These are phyloP conservation scores for Decapterus maruadsi DNA, from an alignment of 2,797 vertebrate genomes.

Conservation along the genomic window DNA sequence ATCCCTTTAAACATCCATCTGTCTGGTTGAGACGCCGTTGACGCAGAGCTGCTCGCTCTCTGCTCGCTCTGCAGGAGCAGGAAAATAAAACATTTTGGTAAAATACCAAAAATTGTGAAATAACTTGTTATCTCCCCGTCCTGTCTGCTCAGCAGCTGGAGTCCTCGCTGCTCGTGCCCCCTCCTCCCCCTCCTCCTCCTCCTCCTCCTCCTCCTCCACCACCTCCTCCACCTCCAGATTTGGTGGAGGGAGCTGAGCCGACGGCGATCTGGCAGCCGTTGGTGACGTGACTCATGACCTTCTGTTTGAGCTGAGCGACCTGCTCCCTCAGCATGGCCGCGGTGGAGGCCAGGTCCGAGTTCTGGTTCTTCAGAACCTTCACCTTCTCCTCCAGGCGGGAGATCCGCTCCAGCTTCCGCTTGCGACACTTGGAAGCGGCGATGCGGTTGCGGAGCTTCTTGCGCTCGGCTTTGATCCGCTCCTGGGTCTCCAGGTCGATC, in stretches of 20 bases:
- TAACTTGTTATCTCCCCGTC: neutral
- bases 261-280: conserved; percentile 90
- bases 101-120: conserved; percentile 23
- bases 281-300: conserved; percentile 91
- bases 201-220: conserved; percentile 48
- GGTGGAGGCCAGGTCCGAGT: conserved; percentile 90
- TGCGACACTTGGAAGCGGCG: conserved; percentile 92
- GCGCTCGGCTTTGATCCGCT: conserved; percentile 91
- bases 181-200: conserved; percentile 47
- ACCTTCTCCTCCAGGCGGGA: conserved; percentile 92
- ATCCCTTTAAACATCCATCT: conserved; percentile 17
- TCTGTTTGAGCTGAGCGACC: conserved; percentile 91
- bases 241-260: conserved; percentile 58
- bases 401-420: conserved; percentile 91
- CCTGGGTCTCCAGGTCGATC: conserved; percentile 90
- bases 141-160: conserved; percentile 80
- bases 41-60: neutral
- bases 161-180: conserved; percentile 68
- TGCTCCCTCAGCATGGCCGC: conserved; percentile 90
- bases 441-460: conserved; percentile 93
- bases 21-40: conserved; percentile 5
- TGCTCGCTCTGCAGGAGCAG: conserved; percentile 1
- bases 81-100: neutral
- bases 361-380: conserved; percentile 91
- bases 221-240: conserved; percentile 69